Percentiles rank a stretch among this genome's conserved stretches.
Evolutionary conservation across 2,888 invertebrate genomes (phyloP).

Genomic region (Mycalesis mineus): DNA sequence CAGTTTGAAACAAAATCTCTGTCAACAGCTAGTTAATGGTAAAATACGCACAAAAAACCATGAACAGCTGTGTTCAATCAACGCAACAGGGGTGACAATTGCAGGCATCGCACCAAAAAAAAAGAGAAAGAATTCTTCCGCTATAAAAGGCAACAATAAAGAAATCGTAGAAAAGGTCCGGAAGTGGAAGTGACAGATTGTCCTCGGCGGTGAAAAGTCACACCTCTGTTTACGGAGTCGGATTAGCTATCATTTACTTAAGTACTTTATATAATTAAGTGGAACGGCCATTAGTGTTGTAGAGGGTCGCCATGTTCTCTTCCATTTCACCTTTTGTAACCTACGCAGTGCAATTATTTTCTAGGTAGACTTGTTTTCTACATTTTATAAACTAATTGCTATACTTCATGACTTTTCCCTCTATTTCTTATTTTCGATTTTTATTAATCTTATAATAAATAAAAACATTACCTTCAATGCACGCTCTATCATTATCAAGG

Average conservation of each 20-base stretch:
- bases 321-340: conserved; percentile 10
- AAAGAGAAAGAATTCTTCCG: conserved; percentile 65
- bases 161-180: conserved; percentile 63
- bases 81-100: conserved; percentile 74
- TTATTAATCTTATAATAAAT: too few species aligned
- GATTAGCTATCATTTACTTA: conserved; percentile 77
- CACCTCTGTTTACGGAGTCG: conserved; percentile 74
- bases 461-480: too few species aligned
- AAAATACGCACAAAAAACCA: conserved; percentile 10
- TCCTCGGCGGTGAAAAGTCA: conserved; percentile 74
- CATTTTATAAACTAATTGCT: neutral
- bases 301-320: conserved; percentile 45
- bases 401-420: neutral
- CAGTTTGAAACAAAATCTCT: too few species aligned
- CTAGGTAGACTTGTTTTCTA: neutral
- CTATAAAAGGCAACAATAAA: conserved; percentile 70
- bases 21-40: too few species aligned
- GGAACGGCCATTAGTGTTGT: conserved; percentile 61
- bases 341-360: conserved; percentile 16
- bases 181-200: conserved; percentile 77
- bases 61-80: conserved; percentile 71
- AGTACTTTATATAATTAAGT: conserved; percentile 77
- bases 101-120: conserved; percentile 58
- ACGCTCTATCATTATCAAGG: too few species aligned
- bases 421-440: too few species aligned